Conservation (phyloP, 1,140 invertebrate species). For the Bradynema listronoti region DNA sequence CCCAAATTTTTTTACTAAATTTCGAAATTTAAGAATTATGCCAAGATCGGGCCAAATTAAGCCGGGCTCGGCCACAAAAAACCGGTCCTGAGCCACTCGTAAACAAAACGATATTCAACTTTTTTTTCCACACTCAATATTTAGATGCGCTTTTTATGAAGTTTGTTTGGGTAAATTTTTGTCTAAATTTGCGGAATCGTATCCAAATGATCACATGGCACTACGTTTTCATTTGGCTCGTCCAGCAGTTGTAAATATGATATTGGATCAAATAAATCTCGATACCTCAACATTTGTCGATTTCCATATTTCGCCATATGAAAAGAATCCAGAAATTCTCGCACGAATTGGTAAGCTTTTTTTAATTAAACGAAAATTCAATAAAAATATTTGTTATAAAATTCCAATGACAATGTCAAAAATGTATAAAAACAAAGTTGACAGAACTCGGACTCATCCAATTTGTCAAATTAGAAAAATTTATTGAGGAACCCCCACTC, state of each 20-base stretch:
- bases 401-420: conserved; percentile 3
- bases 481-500: neutral
- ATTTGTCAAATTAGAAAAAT: no score
- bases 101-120: no score
- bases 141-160: conserved; percentile 36
- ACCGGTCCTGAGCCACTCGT: no score
- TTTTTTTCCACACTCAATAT: no score
- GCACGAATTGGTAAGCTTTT: conserved; percentile 36
- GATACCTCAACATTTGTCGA: conserved; percentile 33
- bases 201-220: conserved; percentile 37
- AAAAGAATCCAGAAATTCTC: conserved; percentile 21
- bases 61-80: no score
- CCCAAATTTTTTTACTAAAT: no score
- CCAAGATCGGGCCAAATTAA: no score
- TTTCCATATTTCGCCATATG: conserved; percentile 33
- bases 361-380: no score
- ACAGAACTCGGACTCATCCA: no score
- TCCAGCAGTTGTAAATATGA: conserved; percentile 15
- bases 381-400: no score
- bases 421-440: no score
- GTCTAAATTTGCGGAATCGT: conserved; percentile 1
- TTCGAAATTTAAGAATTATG: no score
- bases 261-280: neutral
- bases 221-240: conserved; percentile 28
- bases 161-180: conserved; percentile 42